Base-by-base conservation (phyloP, 1,140 invertebrate species). In the Phymorhynchus buccinoides region DNA sequence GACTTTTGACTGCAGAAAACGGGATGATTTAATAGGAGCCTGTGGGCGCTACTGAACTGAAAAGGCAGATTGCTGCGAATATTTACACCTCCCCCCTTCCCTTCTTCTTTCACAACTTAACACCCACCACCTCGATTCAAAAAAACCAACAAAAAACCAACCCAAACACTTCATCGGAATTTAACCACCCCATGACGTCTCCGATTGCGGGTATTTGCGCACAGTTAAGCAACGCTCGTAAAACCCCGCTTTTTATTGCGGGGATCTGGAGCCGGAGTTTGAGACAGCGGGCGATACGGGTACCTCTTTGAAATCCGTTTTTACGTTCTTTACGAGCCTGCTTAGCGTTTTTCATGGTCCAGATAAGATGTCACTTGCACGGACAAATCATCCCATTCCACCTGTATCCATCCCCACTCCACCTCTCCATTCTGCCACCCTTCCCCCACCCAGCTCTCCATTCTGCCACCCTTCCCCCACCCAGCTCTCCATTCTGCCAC, bases 311-410 rank as follows among this genome's bases (percentile, higher is more conserved):
- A 75, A 75, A 75, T 41, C 32, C n/a, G n/a, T n/a, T n/a, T n/a
- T n/a, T n/a, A n/a, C n/a, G n/a, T 27, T 27, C 27, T 75, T 75
- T 75, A 75, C 37, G 32, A 37, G 32, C 18, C 73, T 27, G 73
- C 73, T 37, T 75, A 37, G 73, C 41, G 30, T 71, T 75, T 75
- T 75, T 75, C 73, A 75, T 75, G 37, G 73, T 75, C 73, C 73
- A 75, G 73, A 75, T 75, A 75, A 75, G 73, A 41, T 75, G 73
- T 75, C 73, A 75, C 37, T n/a, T 9, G 56, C 12, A 22, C 37
- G 73, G 73, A 9, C 32, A 75, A 66, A 27, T 75, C 73, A 75
- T 41, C 37, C 22, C 3, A 16, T 16, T 35, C 30, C 9, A 75
- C 9, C 16, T 75, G 32, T 52, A 62, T 62, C 56, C 56, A n/a